Percentiles rank a stretch among this genome's conserved stretches.
These are phyloP conservation scores for Enteromius paludinosus DNA, from an alignment of 2,797 vertebrate species.

Conservation along the genomic window DNA sequence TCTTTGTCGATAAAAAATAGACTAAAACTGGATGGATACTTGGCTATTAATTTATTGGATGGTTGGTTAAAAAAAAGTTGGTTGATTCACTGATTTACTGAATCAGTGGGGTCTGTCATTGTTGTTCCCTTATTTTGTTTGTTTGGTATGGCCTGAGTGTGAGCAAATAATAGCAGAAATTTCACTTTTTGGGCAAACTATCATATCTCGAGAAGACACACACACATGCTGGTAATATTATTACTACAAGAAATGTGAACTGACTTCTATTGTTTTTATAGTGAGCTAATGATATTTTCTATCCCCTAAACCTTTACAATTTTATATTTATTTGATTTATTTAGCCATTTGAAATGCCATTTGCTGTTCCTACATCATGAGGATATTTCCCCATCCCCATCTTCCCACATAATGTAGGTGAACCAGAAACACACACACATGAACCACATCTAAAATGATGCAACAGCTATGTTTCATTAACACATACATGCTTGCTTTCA, in stretches of 20 bases:
- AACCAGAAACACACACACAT: background rate
- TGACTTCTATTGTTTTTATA: background rate
- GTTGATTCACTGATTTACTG: background rate
- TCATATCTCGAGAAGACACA: background rate
- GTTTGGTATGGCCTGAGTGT: background rate
- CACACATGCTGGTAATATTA: background rate
- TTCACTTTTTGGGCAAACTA: background rate
- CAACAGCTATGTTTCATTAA: background rate
- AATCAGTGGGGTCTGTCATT: background rate
- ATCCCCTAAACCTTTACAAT: background rate
- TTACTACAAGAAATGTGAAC: background rate
- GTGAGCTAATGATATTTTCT: background rate
- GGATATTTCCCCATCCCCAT: background rate
- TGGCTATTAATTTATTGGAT: too few species aligned
- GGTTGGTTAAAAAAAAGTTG: too few species aligned
- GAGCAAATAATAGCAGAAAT: background rate
- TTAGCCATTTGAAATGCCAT: background rate
- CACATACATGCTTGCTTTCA: constrained; percentile 9
- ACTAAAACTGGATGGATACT: too few species aligned
- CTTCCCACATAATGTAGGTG: background rate
- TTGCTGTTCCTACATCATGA: background rate
- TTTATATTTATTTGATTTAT: background rate
- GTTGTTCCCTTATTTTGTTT: background rate
- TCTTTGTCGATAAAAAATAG: too few species aligned
- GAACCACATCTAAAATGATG: background rate